Conservation (phyloP, 2,888 invertebrate species). For the Aquatica leii region DNA sequence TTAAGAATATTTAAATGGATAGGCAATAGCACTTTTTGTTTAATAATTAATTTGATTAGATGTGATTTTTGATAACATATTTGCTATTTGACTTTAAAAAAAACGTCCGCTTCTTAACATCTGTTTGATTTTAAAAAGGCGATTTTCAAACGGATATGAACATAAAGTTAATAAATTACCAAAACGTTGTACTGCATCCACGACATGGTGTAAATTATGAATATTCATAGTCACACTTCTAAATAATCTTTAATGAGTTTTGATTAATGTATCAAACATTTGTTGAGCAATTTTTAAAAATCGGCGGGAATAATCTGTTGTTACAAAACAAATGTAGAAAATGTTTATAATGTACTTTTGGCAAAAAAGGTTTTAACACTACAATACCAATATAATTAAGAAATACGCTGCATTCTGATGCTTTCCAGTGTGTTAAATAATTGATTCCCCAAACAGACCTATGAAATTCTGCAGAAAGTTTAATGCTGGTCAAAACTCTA, state of each 20-base stretch:
- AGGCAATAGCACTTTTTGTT: background rate
- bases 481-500: background rate
- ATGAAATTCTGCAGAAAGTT: background rate
- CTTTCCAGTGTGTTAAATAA: background rate
- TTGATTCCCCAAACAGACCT: background rate
- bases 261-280: background rate
- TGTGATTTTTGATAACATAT: background rate
- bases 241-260: too few species aligned
- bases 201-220: too few species aligned
- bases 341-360: too few species aligned
- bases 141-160: slow-evolving; percentile 5
- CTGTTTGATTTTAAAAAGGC: background rate
- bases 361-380: too few species aligned
- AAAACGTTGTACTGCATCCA: too few species aligned
- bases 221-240: too few species aligned
- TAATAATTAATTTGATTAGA: background rate
- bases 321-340: background rate
- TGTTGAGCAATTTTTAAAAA: background rate
- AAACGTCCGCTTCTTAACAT: background rate
- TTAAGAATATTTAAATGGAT: background rate
- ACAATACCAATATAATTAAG: background rate
- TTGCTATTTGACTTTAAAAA: background rate
- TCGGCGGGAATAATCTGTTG: background rate
- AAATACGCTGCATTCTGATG: background rate
- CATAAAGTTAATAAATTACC: too few species aligned